Conservation (phyloP, 2,888 invertebrate genomes). For the Seira ritae region DNA sequence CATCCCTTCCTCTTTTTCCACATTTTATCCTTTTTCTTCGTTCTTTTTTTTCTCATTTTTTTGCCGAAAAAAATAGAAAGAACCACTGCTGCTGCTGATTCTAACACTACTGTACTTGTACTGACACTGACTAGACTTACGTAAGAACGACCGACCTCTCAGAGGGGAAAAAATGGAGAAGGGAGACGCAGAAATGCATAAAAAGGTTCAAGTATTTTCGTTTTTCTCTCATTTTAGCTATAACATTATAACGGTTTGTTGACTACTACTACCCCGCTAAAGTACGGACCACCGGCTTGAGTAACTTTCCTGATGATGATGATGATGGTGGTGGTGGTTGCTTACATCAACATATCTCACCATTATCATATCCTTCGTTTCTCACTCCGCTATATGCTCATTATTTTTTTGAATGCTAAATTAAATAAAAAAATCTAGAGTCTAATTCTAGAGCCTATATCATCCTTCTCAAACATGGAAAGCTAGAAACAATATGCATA, state of each 20-base stretch:
- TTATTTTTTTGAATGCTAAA: not conserved
- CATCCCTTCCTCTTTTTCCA: conserved; percentile 44
- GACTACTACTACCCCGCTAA: not conserved
- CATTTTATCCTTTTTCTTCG: conserved; percentile 37
- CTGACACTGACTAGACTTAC: not conserved
- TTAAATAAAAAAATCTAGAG: not conserved
- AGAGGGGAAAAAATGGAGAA: not conserved
- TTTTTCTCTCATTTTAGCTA: conserved; percentile 7
- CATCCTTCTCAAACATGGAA: not conserved
- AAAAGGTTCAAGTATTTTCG: conserved; percentile 1
- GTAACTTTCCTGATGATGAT: not conserved
- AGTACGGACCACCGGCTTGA: not conserved
- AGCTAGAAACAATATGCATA: not conserved
- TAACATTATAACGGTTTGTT: conserved; percentile 46
- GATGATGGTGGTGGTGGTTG: conserved; percentile 12
- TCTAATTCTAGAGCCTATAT: not conserved
- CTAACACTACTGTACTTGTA: too few species aligned
- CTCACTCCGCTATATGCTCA: not conserved
- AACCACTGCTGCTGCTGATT: not conserved
- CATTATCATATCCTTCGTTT: conserved; percentile 42
- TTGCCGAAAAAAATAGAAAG: conserved; percentile 20
- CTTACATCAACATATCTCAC: conserved; percentile 40
- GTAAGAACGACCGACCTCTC: not conserved
- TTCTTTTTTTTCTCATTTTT: conserved; percentile 24
- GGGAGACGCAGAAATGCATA: not conserved